Percentiles rank a stretch among this genome's conserved stretches.
Evolutionary conservation across 2,797 vertebrate genomes (phyloP).

Genomic region (Tauraco hartlaubi): DNA sequence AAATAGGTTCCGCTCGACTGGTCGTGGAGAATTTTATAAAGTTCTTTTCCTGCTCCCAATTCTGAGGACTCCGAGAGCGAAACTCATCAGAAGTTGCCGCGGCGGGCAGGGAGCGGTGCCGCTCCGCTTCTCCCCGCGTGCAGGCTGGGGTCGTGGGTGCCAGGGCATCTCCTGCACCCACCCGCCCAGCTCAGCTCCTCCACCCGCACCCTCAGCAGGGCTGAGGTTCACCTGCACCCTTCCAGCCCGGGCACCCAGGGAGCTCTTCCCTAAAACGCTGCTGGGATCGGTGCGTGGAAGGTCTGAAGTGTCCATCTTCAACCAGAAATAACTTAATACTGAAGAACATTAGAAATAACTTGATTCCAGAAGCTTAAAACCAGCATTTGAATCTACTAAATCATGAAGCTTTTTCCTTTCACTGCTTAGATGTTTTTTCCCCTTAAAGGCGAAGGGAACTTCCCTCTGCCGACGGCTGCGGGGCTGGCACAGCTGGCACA

Average conservation of each 20-base stretch:
- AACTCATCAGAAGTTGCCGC: conserved; percentile 86
- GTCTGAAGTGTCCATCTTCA: rapidly evolving
- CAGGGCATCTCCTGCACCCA: neutral
- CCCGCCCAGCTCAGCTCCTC: neutral
- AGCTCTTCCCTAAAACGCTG: neutral
- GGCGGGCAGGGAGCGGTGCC: neutral
- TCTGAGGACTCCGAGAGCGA: conserved; percentile 82
- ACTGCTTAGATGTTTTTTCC: neutral
- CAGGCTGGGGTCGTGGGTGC: rapidly evolving
- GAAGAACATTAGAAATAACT: neutral
- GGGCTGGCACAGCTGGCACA: neutral
- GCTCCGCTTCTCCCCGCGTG: neutral
- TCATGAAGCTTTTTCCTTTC: neutral
- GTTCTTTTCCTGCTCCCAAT: conserved; percentile 88
- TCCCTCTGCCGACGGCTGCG: rapidly evolving
- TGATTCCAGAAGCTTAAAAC: neutral
- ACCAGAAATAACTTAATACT: neutral
- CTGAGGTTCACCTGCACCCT: neutral
- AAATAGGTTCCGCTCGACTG: conserved; percentile 96
- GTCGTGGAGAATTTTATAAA: conserved; percentile 96
- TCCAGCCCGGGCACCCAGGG: rapidly evolving
- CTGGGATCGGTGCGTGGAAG: rapidly evolving
- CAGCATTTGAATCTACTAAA: neutral
- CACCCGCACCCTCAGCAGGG: neutral
- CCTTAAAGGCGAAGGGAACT: neutral